Evolutionary conservation across 2,888 invertebrate species (phyloP).

Genomic region (Drosophila limbata): DNA sequence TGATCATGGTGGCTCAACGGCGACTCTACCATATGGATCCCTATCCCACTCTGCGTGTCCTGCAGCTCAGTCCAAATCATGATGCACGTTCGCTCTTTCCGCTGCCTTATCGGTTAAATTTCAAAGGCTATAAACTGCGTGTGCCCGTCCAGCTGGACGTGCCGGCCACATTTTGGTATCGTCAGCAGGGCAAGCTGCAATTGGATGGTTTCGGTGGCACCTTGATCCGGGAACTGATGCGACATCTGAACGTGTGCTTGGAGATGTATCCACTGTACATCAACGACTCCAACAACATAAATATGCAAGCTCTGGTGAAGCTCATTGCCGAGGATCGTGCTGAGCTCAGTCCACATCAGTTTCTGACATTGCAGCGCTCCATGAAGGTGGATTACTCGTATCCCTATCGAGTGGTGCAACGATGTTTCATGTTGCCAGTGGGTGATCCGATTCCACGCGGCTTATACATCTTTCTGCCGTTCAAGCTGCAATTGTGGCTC

Average conservation of each 20-base stretch:
- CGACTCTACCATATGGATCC: conserved; percentile 66
- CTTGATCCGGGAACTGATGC: conserved; percentile 56
- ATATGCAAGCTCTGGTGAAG: conserved; percentile 47
- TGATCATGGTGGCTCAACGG: conserved; percentile 47
- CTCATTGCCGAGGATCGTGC: conserved; percentile 31
- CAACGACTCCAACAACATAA: conserved; percentile 57
- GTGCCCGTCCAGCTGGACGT: conserved; percentile 70
- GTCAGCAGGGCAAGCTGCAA: background rate
- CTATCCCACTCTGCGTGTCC: conserved; percentile 60
- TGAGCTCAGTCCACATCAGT: conserved; percentile 68
- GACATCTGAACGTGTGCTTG: conserved; percentile 57
- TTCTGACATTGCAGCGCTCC: conserved; percentile 47
- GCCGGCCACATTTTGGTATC: conserved; percentile 67
- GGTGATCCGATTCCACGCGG: conserved; percentile 43
- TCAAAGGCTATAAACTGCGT: conserved; percentile 57
- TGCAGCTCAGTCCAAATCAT: conserved; percentile 8
- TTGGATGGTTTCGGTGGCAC: conserved; percentile 64
- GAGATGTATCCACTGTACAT: conserved; percentile 48
- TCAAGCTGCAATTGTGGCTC: conserved; percentile 53
- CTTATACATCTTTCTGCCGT: conserved; percentile 52
- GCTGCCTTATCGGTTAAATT: conserved; percentile 16
- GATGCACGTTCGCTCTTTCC: conserved; percentile 52
- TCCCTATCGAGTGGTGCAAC: conserved; percentile 48
- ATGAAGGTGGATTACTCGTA: conserved; percentile 63
- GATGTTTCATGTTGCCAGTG: conserved; percentile 68